Percentiles rank a stretch among this genome's conserved stretches.
Conservation (phyloP, 2,113 vertebrate species). For the Acinonyx jubatus region DNA sequence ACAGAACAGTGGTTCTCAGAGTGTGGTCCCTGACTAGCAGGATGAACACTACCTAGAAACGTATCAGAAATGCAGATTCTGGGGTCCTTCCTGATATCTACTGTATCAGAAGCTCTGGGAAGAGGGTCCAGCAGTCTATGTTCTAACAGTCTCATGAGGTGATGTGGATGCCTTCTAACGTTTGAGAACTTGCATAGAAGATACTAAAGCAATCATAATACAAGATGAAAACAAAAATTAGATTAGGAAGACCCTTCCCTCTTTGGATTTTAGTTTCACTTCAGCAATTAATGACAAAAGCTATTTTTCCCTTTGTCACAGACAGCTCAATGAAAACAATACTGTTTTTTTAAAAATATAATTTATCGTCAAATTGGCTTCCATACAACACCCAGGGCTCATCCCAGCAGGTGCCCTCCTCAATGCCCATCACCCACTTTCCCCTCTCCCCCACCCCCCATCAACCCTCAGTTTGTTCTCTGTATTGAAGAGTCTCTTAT, state of each 20-base stretch:
- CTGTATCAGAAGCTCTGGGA: background rate
- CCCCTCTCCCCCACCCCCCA: too few relatives aligned
- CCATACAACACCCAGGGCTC: too few relatives aligned
- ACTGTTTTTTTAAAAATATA: too few relatives aligned
- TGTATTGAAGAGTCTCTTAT: too few relatives aligned
- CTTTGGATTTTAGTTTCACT: conserved; percentile 56
- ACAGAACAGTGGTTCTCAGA: background rate
- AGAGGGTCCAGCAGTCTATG: background rate
- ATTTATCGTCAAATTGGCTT: too few relatives aligned
- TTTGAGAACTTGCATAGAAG: background rate
- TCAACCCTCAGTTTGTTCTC: too few relatives aligned
- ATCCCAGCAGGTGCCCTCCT: too few relatives aligned
- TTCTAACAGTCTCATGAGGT: background rate
- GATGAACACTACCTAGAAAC: too few relatives aligned
- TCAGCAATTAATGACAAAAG: background rate
- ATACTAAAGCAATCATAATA: background rate
- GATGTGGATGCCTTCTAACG: background rate
- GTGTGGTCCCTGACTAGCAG: background rate
- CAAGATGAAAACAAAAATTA: background rate
- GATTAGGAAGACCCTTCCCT: background rate
- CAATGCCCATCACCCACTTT: too few relatives aligned
- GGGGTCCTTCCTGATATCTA: background rate
- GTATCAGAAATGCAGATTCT: background rate
- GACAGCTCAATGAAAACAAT: background rate
- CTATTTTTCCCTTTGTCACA: conserved; percentile 23